Conservation (phyloP, 1,140 invertebrate species). For the Aphelenchoides avenae region DNA sequence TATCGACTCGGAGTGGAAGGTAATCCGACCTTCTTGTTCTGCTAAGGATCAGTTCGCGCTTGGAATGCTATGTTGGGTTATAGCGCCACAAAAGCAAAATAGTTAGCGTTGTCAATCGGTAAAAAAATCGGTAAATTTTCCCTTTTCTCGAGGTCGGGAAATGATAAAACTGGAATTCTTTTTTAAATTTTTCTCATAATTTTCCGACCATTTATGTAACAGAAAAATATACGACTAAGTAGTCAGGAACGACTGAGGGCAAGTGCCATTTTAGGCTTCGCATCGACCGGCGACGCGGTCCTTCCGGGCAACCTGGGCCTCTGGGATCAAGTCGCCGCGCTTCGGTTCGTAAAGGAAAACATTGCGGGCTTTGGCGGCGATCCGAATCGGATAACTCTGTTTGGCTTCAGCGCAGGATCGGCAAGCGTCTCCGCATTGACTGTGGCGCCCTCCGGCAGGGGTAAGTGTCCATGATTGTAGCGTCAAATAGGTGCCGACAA, state of each 20-base stretch:
- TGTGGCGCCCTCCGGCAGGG: slow-evolving; percentile 8
- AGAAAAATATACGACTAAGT: no score
- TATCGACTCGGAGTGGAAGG: slow-evolving; percentile 35
- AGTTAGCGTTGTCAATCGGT: no score
- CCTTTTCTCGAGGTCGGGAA: no score
- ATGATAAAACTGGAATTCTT: no score
- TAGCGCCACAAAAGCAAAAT: no score
- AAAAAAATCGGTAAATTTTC: no score
- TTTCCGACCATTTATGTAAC: no score
- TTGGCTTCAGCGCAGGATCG: slow-evolving; percentile 29
- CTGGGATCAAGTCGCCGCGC: slow-evolving; percentile 55
- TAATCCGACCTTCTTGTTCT: neutral
- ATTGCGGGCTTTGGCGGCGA: slow-evolving; percentile 66
- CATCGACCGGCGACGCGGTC: slow-evolving; percentile 53
- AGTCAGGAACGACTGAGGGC: no score
- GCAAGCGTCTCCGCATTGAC: slow-evolving; percentile 19
- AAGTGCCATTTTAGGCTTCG: slow-evolving; percentile 48
- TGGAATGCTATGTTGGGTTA: no score
- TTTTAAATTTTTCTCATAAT: no score
- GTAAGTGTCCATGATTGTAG: neutral
- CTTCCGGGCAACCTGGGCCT: slow-evolving; percentile 59
- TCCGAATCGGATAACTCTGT: slow-evolving; percentile 15
- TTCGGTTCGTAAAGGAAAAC: slow-evolving; percentile 59
- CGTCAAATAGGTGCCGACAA: no score
- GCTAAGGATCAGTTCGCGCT: no score